Base-by-base conservation (phyloP, 2,113 vertebrate genomes). In the Globicephala melas region DNA sequence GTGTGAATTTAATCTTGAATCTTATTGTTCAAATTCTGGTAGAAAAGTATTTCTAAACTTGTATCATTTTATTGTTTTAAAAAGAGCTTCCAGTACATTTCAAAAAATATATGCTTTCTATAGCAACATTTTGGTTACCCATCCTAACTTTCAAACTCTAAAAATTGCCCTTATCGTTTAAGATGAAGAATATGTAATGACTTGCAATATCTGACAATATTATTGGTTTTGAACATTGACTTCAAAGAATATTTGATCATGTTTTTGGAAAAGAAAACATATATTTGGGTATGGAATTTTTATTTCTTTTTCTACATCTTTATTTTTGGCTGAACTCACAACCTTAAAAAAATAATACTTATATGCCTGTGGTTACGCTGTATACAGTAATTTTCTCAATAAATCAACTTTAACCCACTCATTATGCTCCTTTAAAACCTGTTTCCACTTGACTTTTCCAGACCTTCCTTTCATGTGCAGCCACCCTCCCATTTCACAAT, bases 241-340 rank as follows among this genome's bases (percentile, higher is more conserved):
- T 95, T 97, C 88, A 92, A 96, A 80, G 84, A 80, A 44, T 60
- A 87, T 94, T 79, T 86, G 47, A 74, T 84, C 70, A 79, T 83
- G 36, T 26, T 90, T 79, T 83, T 41, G 94, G 93, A 82, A 92
- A 77, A 79, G 58, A 71, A 74, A 95, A 65, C 55, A 6, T 36
- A 41, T n/a, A 71, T 65, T 73, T 87, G 4, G 8, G 83, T 55
- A 44, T 18, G 73, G 41, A 62, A 25, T 65, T 89, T 86, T 94
- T 53, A 89, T 89, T 92, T 94, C 67, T 77, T 86, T 96, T 76
- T 41, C 53, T 92, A 14, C n/a, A 47, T 95, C 73, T 95, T 91
- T 79, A n/a, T 38, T 80, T 89, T 90, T 96, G 95, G 79, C 74
- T 84, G 88, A 95, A 68, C 14, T 58, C 33, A 31, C 23, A 83